These are phyloP conservation scores for Castor canadensis DNA, from an alignment of 2,113 vertebrate species.

Conservation along the genomic window DNA sequence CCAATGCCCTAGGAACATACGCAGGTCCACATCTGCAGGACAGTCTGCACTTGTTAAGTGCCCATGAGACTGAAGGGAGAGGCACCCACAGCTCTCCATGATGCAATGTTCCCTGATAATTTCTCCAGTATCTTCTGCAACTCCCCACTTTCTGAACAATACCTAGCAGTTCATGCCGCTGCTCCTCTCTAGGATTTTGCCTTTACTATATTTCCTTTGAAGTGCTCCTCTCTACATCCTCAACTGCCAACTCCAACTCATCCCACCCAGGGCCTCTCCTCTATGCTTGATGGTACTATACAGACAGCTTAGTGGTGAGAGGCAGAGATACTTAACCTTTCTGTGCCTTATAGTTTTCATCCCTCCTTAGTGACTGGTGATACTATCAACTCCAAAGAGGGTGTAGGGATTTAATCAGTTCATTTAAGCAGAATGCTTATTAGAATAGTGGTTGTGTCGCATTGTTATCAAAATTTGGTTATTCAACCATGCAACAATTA, in stretches of 20 bases:
- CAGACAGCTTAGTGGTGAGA: neutral
- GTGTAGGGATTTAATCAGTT: neutral
- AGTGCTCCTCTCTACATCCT: neutral
- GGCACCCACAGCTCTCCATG: too few relatives aligned
- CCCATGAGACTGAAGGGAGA: neutral
- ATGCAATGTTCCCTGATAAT: accelerated
- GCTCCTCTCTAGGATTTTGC: neutral
- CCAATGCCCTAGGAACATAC: neutral
- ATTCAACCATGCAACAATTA: neutral
- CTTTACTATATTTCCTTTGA: neutral
- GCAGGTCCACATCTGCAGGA: neutral
- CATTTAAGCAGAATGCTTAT: neutral
- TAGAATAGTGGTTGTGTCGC: neutral
- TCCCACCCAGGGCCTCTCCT: neutral
- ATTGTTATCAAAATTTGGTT: neutral
- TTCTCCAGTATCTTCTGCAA: neutral
- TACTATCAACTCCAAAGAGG: neutral
- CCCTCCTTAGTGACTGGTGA: neutral
- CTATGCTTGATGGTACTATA: neutral
- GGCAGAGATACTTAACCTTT: neutral
- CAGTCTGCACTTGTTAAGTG: neutral
- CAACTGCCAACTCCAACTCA: neutral
- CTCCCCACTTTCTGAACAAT: neutral
- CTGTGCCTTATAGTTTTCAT: neutral
- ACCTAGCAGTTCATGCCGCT: neutral